Percentiles rank a stretch among this genome's conserved stretches.
These are phyloP conservation scores for Syngnathus rostellatus DNA, from an alignment of 2,797 vertebrate species.

Conservation along the genomic window DNA sequence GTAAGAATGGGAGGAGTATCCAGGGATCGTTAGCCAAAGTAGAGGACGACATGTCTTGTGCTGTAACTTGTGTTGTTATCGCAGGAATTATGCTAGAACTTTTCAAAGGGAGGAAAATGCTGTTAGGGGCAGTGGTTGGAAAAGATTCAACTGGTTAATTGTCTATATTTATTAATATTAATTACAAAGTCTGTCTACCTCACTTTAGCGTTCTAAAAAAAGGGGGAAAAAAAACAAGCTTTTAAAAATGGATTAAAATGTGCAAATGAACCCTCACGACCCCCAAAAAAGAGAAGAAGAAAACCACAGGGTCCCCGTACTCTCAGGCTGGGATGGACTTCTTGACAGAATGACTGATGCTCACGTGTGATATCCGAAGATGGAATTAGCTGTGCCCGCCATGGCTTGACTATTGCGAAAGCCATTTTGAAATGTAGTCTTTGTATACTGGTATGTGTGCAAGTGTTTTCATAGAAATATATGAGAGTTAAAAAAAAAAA, in stretches of 20 bases:
- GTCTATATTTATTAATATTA: conserved; percentile 64
- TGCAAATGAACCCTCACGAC: conserved; percentile 45
- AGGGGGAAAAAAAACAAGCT: conserved; percentile 26
- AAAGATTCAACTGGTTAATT: conserved; percentile 63
- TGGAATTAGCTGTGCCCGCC: conserved; percentile 56
- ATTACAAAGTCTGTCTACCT: conserved; percentile 74
- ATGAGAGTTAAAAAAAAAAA: conserved; percentile 44
- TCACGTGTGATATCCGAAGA: conserved; percentile 52
- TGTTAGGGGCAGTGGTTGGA: conserved; percentile 61
- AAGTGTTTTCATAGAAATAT: conserved; percentile 68
- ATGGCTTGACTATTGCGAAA: conserved; percentile 48
- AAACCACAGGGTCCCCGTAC: conserved; percentile 68
- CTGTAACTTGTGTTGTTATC: conserved; percentile 66
- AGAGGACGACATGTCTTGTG: conserved; percentile 66
- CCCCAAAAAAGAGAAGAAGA: conserved; percentile 41
- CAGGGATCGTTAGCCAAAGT: conserved; percentile 73
- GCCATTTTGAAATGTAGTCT: conserved; percentile 60
- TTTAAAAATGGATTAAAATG: conserved; percentile 48
- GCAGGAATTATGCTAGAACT: conserved; percentile 66
- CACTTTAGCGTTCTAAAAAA: conserved; percentile 64
- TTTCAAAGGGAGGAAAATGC: conserved; percentile 63
- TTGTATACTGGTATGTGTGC: conserved; percentile 68
- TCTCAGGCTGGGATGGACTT: conserved; percentile 68
- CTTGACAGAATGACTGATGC: conserved; percentile 60
- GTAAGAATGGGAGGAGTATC: conserved; percentile 61